phyloP scores from a whole-genome alignment of 2,888 invertebrate species.

The Dicyrtoma fusca region DNA sequence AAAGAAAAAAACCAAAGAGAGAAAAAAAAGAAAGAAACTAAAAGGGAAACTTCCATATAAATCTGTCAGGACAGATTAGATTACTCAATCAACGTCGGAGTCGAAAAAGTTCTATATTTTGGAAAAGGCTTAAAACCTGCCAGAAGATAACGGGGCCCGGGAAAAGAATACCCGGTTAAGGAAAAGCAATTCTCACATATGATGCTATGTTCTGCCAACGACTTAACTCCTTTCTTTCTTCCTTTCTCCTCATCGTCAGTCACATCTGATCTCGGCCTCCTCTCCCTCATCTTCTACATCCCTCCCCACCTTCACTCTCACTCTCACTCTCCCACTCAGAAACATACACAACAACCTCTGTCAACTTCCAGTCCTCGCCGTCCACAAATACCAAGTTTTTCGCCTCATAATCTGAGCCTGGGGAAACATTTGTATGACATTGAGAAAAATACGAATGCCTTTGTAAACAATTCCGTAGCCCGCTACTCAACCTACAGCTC shows the following conservation, averaged over 20 bases:
- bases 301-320: not conserved
- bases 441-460: too few relatives aligned
- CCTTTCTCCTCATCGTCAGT: conserved; percentile 11
- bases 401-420: not conserved
- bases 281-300: not conserved
- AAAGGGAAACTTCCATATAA: conserved; percentile 40
- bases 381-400: not conserved
- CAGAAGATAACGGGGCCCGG: conserved; percentile 26
- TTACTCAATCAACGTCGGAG: conserved; percentile 45
- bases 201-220: conserved; percentile 6
- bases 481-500: not conserved
- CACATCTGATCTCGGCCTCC: conserved; percentile 25
- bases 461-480: not conserved
- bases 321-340: not conserved
- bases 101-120: conserved; percentile 39
- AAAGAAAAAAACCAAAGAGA: conserved; percentile 31
- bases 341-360: not conserved
- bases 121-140: conserved; percentile 36
- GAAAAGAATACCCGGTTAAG: conserved; percentile 26
- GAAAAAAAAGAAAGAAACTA: conserved; percentile 28
- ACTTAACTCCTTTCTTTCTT: conserved; percentile 7
- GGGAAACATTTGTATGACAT: not conserved
- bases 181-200: conserved; percentile 24
- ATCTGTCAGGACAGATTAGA: conserved; percentile 46
- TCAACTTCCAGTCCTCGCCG: conserved; percentile 3